Evolutionary conservation across 1,140 invertebrate species (phyloP), one percentile per base, ranked within the genome.

Genomic region (Drosophila punjabiensis): DNA sequence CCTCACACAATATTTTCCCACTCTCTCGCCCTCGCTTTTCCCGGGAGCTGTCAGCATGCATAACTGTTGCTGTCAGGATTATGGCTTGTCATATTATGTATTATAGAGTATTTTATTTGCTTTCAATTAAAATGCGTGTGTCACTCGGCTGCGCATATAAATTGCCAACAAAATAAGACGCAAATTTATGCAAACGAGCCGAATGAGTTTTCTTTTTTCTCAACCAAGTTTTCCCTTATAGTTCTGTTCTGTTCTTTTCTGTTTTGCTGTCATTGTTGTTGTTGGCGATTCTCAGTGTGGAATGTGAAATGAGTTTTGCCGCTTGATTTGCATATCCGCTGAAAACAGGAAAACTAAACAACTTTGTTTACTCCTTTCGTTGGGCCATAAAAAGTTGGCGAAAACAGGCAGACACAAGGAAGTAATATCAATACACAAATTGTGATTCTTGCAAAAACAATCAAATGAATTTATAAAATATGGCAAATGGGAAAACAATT

Each of bases 41-140:
- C 33, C 55, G 39, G n/a, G 39, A 79, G 85, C 84, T 87, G 84
- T 87, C 84, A 87, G 63, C 77, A 79, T 89, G 81, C 71, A 88
- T 89, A 88, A 85, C 85, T 89, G 85, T 85, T 88, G 85, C 86
- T 85, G 86, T 89, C 86, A 85, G 82, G 79, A 85, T 90, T 89
- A 90, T 79, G 79, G 86, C 75, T 90, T 90, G 86, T 90, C 86
- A 90, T 77, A 90, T 86, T 91, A 90, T 79, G 70, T 88, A 79
- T 89, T 85, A 90, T 85, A 63, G 86, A 66, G 86, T 79, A 89
- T 86, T 90, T 86, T 90, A 86, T 90, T 90, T 90, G 86, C 86
- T 86, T 90, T 90, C 86, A 90, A 90, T 90, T 90, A 90, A 90
- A 90, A 90, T 74, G 82, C 82, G 79, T 83, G 82, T 89, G 85